Evolutionary conservation across 1,140 invertebrate species (phyloP).

Genomic region (Listronotus oregonensis): DNA sequence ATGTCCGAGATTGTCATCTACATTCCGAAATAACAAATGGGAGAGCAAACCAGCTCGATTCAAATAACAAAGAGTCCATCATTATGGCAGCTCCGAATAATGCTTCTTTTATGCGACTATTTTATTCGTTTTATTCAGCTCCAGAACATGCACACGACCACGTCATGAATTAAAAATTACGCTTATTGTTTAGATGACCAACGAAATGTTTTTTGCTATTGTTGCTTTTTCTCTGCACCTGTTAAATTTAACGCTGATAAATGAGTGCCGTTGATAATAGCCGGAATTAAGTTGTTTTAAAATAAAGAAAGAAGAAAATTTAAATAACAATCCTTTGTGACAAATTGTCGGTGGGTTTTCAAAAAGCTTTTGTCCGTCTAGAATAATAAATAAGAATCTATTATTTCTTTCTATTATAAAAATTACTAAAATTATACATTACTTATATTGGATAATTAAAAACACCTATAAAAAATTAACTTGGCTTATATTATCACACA

Average conservation of each 20-base stretch:
- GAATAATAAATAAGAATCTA: background rate
- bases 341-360: background rate
- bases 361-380: background rate
- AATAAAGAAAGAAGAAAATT: constrained; percentile 9
- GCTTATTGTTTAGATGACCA: constrained; percentile 15
- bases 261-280: constrained; percentile 3
- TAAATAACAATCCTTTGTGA: constrained; percentile 13
- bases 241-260: constrained; percentile 11
- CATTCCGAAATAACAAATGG: constrained; percentile 9
- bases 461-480: no score
- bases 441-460: no score
- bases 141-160: constrained; percentile 7
- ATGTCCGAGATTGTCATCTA: constrained; percentile 2
- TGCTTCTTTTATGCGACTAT: constrained; percentile 10
- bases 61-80: constrained; percentile 9
- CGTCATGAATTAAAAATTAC: constrained; percentile 15
- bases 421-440: no score
- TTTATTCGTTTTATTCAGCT: constrained; percentile 12
- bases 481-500: no score
- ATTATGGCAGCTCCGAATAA: constrained; percentile 12
- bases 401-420: no score
- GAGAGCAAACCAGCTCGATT: constrained; percentile 2
- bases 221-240: constrained; percentile 12
- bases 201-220: constrained; percentile 10
- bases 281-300: constrained; percentile 13